Conservation (phyloP, 1,140 invertebrate species). For the Dendrolimus kikuchii region DNA sequence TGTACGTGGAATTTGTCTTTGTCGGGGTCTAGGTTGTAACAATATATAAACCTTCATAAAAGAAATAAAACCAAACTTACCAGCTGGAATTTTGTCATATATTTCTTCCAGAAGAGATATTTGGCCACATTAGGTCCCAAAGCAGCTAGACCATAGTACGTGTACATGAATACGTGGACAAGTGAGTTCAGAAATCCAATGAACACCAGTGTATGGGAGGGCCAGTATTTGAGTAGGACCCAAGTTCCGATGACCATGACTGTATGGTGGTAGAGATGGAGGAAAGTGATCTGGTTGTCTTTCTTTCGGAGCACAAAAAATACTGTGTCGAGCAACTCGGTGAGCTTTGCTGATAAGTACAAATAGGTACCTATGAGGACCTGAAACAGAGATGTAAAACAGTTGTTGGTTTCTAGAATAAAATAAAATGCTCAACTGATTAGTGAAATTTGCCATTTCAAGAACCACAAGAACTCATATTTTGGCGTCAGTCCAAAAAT, state of each 20-base stretch:
- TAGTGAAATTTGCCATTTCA: too few relatives aligned
- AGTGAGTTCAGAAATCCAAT: conserved; percentile 94
- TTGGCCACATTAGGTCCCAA: conserved; percentile 91
- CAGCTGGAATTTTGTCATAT: conserved; percentile 92
- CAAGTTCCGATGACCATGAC: conserved; percentile 94
- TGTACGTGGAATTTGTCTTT: too few relatives aligned
- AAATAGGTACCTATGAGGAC: conserved; percentile 41
- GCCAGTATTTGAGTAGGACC: conserved; percentile 77
- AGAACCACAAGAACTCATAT: too few relatives aligned
- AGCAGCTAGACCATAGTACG: conserved; percentile 92
- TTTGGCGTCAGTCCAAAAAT: too few relatives aligned
- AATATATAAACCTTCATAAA: neutral
- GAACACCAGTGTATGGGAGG: conserved; percentile 81
- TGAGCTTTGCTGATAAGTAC: conserved; percentile 49
- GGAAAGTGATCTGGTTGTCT: conserved; percentile 89
- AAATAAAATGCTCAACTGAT: neutral
- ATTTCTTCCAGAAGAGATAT: conserved; percentile 96
- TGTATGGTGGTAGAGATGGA: conserved; percentile 96
- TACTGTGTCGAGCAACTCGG: conserved; percentile 81
- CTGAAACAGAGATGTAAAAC: conserved; percentile 27
- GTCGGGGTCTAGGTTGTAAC: neutral
- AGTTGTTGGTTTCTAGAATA: neutral
- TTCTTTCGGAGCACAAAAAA: conserved; percentile 95
- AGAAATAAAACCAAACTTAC: conserved; percentile 72
- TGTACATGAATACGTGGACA: conserved; percentile 95